Evolutionary conservation across 2,113 vertebrate species (phyloP), one percentile per base, ranked within the genome.

Genomic region (Ardeotis arabs): DNA sequence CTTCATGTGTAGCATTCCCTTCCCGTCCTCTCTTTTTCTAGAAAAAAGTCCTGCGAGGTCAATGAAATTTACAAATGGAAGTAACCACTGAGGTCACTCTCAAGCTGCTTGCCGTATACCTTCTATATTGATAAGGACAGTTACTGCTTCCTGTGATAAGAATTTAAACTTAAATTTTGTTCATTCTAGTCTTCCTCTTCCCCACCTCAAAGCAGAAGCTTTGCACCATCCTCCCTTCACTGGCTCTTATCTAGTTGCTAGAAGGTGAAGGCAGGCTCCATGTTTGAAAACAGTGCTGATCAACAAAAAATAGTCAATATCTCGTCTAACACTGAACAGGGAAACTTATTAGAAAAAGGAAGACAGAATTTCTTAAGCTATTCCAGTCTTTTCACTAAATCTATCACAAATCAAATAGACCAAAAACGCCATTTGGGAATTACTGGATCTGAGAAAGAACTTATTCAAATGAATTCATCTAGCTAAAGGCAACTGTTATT

Each of bases 381-480:
- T 84, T 90, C 44, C 31, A 62, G 12, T 62, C 27, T 88, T 87
- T 89, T 84, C 53, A 78, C 29, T 85, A 92, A 62, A 89, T 92
- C 64, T 74, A 78, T 73, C 66, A 60, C 59, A 95, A 97, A 85
- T 82, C 83, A 87, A 89, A 89, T 52, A 86, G 52, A 78, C 52
- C 44, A 69, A 86, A 95, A 92, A 37, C 24, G 6, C 4, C 0
- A 0, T 50, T 60, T 94, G 73, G 76, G 88, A 94, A 90, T 84
- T 93, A 96, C 29, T 75, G 73, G 80, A 94, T 96, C 86, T 89
- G 85, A 94, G 86, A 70, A 93, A 84, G 37, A 94, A 84, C 44
- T 93, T 96, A 88, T 94, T 96, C 88, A 97, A 93, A 90, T 95
- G 14, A 95, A 95, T 96, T 97, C 95, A 89, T 96, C 86, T 94